Percentiles rank a stretch among this genome's conserved stretches.
These are phyloP conservation scores for Cataglyphis rosenhaueri DNA, from an alignment of 2,888 invertebrate species.

Conservation along the genomic window DNA sequence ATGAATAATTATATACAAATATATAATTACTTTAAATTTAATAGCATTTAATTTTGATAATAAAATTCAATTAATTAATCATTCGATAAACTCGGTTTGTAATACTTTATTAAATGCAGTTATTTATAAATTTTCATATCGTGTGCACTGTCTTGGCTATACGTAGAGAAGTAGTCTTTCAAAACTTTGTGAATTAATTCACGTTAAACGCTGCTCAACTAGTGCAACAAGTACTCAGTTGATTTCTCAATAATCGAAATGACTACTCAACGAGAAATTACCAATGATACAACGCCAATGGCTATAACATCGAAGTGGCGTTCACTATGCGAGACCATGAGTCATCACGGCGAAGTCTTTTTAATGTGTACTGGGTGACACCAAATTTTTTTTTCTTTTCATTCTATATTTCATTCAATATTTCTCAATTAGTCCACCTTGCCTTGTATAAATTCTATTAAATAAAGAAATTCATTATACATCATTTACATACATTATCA, in stretches of 20 bases:
- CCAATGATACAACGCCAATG: slow-evolving; percentile 49
- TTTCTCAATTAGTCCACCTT: neutral
- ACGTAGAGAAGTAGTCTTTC: neutral
- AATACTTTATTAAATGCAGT: neutral
- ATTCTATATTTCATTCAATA: neutral
- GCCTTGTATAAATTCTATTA: neutral
- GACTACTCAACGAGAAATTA: slow-evolving; percentile 57
- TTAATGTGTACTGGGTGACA: slow-evolving; percentile 40
- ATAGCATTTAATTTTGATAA: neutral
- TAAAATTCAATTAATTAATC: slow-evolving; percentile 6
- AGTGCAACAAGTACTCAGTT: slow-evolving; percentile 23
- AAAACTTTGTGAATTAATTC: slow-evolving; percentile 14
- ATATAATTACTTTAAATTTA: neutral
- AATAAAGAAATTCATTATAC: neutral
- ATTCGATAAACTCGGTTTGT: neutral
- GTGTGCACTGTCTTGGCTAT: neutral
- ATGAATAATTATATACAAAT: neutral
- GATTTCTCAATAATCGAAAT: slow-evolving; percentile 45
- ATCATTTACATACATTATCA: neutral
- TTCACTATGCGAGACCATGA: slow-evolving; percentile 58
- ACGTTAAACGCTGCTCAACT: slow-evolving; percentile 1
- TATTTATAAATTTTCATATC: neutral
- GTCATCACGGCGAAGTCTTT: slow-evolving; percentile 58
- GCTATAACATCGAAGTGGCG: slow-evolving; percentile 53
- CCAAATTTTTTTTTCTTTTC: neutral